Evolutionary conservation across 2,797 vertebrate species (phyloP).

Genomic region (Antrozous pallidus): DNA sequence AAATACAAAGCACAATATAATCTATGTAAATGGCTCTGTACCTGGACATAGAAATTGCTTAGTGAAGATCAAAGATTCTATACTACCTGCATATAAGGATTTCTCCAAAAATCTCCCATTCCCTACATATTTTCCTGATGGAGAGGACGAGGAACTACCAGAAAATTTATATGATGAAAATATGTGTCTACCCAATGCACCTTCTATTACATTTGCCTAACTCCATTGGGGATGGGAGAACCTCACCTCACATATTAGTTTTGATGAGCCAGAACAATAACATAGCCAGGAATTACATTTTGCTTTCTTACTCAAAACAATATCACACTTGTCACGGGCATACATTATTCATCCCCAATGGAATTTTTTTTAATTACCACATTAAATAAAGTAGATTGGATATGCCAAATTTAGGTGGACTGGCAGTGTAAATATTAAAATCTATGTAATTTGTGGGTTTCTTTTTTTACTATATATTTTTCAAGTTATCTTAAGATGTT

Average conservation of each 20-base stretch:
- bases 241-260: not conserved
- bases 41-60: constrained; percentile 94
- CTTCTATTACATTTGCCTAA: constrained; percentile 85
- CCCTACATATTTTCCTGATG: constrained; percentile 93
- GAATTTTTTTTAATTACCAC: not conserved
- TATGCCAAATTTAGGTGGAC: not conserved
- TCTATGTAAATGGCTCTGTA: constrained; percentile 93
- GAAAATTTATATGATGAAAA: constrained; percentile 92
- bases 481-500: not conserved
- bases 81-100: constrained; percentile 80
- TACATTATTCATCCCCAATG: not conserved
- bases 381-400: not conserved
- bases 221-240: not conserved
- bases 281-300: not conserved
- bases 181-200: constrained; percentile 88
- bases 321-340: not conserved
- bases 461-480: not conserved
- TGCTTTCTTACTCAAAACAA: not conserved
- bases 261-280: not conserved
- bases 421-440: not conserved
- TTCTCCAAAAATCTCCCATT: constrained; percentile 88
- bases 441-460: not conserved
- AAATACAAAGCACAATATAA: constrained; percentile 92
- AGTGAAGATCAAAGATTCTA: constrained; percentile 92
- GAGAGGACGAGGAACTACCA: constrained; percentile 88